Conservation (phyloP, 2,888 invertebrate species). For the Gymnocheta viridis region DNA sequence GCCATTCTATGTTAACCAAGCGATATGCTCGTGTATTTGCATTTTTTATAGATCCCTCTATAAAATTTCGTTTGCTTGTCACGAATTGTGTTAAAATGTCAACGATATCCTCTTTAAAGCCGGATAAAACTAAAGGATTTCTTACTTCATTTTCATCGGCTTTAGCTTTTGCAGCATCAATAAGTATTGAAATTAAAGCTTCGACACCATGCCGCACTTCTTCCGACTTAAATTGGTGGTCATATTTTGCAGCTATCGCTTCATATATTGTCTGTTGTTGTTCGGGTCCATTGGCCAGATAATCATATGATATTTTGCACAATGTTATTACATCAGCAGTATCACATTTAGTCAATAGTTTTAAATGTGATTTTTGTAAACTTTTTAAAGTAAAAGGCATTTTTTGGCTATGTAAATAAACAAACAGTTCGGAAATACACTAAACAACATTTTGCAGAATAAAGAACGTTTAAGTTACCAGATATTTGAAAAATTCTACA, state of each 20-base stretch:
- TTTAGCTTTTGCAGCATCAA: conserved; percentile 88
- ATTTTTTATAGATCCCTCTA: conserved; percentile 80
- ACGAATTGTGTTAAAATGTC: conserved; percentile 80
- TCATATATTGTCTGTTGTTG: conserved; percentile 82
- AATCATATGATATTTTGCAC: conserved; percentile 85
- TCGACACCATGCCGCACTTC: conserved; percentile 85
- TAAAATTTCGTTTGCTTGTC: conserved; percentile 78
- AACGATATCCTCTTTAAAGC: conserved; percentile 76
- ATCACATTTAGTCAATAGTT: conserved; percentile 83
- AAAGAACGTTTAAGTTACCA: background rate
- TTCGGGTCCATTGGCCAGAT: conserved; percentile 85
- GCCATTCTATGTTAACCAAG: conserved; percentile 85
- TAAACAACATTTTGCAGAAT: background rate
- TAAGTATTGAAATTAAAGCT: conserved; percentile 88
- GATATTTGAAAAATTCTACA: background rate
- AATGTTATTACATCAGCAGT: conserved; percentile 85
- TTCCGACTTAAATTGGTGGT: conserved; percentile 65
- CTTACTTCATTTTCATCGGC: conserved; percentile 80
- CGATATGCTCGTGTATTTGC: conserved; percentile 79
- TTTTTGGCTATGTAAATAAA: conserved; percentile 1
- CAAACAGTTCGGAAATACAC: background rate
- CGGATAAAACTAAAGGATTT: conserved; percentile 72
- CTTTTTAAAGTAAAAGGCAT: conserved; percentile 81
- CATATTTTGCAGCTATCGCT: conserved; percentile 82
- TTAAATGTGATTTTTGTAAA: conserved; percentile 84